Base-by-base conservation (phyloP, 2,797 vertebrate genomes). In the Alosa sapidissima region DNA sequence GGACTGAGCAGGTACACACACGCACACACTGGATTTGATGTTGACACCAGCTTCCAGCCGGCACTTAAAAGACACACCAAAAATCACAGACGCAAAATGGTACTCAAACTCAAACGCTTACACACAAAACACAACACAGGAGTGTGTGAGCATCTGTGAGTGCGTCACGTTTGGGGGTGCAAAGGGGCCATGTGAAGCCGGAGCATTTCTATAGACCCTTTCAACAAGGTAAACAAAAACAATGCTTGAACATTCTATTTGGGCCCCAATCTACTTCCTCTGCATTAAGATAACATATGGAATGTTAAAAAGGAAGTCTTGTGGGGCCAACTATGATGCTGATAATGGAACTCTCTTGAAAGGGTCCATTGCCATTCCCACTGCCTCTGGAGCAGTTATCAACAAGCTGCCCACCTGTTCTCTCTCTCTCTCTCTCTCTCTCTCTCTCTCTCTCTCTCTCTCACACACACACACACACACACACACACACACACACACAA, bases 101-200 rank as follows among this genome's bases (percentile, higher is more conserved):
- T 3, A 52, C 68, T 54, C 75, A 0, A 86, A 85, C 85, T 72
- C 82, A 87, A 54, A 84, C 81, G 87, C 86, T 28, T 62, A 87
- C 60, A 52, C 86, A 82, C 86, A 89, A 89, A 89, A 89, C 16
- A 54, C 2, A 54, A 5, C 41, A 41, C 48, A 54, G 52, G 16
- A 54, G 16, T 54, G 3, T 87, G 88, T 92, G 89, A 84, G 48
- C 6, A 4, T 41, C 2, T 84, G 54, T 21, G 21, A 87, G 89
- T 92, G 88, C 82, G 87, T 91, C 91, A 88, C 88, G 88, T 91
- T 91, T 82, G 87, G 87, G 91, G 89, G 88, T 90, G 89, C 45
- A 58, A 90, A 89, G 91, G 85, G 90, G 91, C 92, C 89, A 91
- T 92, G 89, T 91, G 90, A 92, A 92, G 3, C 65, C 28, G 33